Base-by-base conservation (phyloP, 30 jellyfish, hydroid and myxozoan genomes). In the Phacellophora camtschatica region DNA sequence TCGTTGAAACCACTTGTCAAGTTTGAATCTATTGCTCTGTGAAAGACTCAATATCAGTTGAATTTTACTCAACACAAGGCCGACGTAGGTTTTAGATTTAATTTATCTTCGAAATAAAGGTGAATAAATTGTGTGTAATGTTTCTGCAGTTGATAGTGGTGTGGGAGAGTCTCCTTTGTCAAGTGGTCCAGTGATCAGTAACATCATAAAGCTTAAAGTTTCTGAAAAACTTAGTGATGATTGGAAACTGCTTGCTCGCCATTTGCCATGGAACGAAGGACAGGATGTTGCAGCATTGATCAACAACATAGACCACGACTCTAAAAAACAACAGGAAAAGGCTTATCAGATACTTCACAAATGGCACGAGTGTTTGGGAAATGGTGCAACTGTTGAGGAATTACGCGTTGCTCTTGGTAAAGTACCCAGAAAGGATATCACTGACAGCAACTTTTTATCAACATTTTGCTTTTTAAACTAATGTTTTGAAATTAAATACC, bases 121-220 rank as follows among this genome's bases (percentile, higher is more conserved):
- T n/a, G n/a, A n/a, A n/a, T n/a, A n/a, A n/a, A n/a, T n/a, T n/a
- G n/a, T n/a, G n/a, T n/a, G n/a, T n/a, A n/a, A n/a, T n/a, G n/a
- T n/a, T n/a, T n/a, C n/a, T n/a, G n/a, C n/a, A 61, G 75, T 61
- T 25, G 75, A 61, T 27, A 61, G 75, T 61, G 75, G 75, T 24
- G 31, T 61, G 75, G 50, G 20, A 15, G 75, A 61, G 1, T 18
- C 75, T 23, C 25, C 16, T 12, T 61, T 51, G 11, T 20, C 75
- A 22, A 30, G 56, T 30, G 27, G 53, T 24, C 15, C 1, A 2
- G 28, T 61, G 36, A 36, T 61, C 20, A 51, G 31, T 27, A n/a
- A 30, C 24, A 9, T 24, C 12, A 61, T 61, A 6, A 61, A 30
- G 31, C 22, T 8, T 2, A 25, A 10, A 0, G 50, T 61, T 11